These are phyloP conservation scores for Cheilinus undulatus DNA, from an alignment of 2,113 vertebrate genomes.

Conservation along the genomic window DNA sequence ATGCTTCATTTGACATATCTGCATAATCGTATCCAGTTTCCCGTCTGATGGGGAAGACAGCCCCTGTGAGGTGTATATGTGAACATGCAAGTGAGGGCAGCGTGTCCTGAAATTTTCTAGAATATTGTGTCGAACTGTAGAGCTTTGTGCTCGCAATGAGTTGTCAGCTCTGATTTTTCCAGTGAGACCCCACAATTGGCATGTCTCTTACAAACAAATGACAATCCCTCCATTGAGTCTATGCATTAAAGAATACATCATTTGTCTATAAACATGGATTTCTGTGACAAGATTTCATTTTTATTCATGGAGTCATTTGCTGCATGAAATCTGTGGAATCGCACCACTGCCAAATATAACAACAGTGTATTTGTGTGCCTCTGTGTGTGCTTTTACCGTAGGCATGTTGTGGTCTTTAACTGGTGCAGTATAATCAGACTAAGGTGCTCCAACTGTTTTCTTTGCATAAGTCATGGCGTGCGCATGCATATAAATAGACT, in stretches of 20 bases:
- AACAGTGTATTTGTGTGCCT: slow-evolving; percentile 32
- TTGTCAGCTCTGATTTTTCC: slow-evolving; percentile 3
- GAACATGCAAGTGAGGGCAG: no score
- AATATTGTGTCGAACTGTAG: no score
- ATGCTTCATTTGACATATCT: no score
- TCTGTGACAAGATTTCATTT: slow-evolving; percentile 15
- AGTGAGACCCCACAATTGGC: slow-evolving; percentile 4
- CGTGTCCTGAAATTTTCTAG: no score
- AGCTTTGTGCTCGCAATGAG: slow-evolving; percentile 2
- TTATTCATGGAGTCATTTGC: slow-evolving; percentile 19
- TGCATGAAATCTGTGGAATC: slow-evolving; percentile 29
- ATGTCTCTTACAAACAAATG: slow-evolving; percentile 28
- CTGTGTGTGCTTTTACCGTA: slow-evolving; percentile 11
- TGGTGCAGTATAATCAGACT: slow-evolving; percentile 41
- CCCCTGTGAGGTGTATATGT: no score
- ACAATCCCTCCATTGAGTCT: background rate
- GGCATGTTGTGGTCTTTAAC: slow-evolving; percentile 36
- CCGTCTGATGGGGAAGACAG: no score
- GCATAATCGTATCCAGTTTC: no score
- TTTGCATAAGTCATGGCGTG: slow-evolving; percentile 33
- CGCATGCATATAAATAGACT: slow-evolving; percentile 32
- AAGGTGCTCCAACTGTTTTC: slow-evolving; percentile 43
- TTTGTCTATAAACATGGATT: background rate
- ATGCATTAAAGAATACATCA: background rate
- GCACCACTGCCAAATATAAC: slow-evolving; percentile 39